Conservation (phyloP, 2,888 invertebrate genomes). For the Eubasilissa splendida region DNA sequence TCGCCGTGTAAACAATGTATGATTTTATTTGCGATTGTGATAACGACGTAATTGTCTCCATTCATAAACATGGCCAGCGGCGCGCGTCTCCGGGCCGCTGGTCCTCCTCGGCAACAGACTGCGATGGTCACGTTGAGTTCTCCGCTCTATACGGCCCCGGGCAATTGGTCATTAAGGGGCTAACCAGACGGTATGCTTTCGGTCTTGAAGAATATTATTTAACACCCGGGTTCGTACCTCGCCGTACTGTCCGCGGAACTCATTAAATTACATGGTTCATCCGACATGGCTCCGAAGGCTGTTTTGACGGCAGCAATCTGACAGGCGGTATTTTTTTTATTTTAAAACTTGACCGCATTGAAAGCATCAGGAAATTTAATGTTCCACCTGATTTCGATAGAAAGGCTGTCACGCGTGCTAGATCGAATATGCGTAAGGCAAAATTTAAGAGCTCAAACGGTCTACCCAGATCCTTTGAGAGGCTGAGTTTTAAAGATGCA, state of each 20-base stretch:
- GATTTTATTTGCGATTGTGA: conserved; percentile 36
- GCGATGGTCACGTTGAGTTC: neutral
- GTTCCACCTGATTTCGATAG: conserved; percentile 22
- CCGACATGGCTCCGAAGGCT: conserved; percentile 3
- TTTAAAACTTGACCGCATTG: neutral
- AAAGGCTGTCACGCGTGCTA: conserved; percentile 35
- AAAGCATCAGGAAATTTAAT: conserved; percentile 21
- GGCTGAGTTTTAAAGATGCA: too few relatives aligned
- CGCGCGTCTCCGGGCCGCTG: neutral
- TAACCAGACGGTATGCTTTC: too few relatives aligned
- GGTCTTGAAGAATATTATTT: neutral
- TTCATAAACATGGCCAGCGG: conserved; percentile 18
- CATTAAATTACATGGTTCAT: conserved; percentile 21
- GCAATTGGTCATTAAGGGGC: neutral
- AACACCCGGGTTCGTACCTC: neutral
- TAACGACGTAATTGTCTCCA: conserved; percentile 39
- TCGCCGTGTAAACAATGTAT: conserved; percentile 27
- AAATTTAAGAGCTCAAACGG: neutral
- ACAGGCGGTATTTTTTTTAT: neutral
- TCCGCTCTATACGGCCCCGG: neutral
- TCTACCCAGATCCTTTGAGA: too few relatives aligned
- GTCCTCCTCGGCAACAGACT: neutral
- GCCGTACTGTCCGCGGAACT: conserved; percentile 7
- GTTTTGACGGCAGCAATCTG: conserved; percentile 20
- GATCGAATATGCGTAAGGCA: conserved; percentile 12